These are phyloP conservation scores for Lamellibrachia luymesi DNA, from an alignment of 1,140 invertebrate genomes.

Conservation along the genomic window DNA sequence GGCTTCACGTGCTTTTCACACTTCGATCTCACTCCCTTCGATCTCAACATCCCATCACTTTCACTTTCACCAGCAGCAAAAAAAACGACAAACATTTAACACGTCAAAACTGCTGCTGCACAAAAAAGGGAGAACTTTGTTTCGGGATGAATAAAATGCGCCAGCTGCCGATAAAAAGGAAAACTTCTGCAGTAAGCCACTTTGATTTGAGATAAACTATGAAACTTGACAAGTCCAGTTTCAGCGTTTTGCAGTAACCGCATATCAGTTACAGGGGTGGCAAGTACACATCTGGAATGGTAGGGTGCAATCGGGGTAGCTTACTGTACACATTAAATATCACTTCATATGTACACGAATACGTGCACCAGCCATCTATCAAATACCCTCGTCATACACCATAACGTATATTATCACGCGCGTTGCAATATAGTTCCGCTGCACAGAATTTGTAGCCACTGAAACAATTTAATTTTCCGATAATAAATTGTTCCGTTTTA, in stretches of 20 bases:
- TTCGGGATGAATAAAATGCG: not conserved
- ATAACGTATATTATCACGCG: not conserved
- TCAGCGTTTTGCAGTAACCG: not conserved
- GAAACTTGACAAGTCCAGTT: not conserved
- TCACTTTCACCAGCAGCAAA: not conserved
- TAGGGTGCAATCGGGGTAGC: not conserved
- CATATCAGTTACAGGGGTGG: not conserved
- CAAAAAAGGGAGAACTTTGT: not conserved
- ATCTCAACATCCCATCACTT: not conserved
- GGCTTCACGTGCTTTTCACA: not conserved
- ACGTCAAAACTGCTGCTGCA: slow-evolving; percentile 3
- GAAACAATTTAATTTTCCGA: not conserved
- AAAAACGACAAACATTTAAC: slow-evolving; percentile 5
- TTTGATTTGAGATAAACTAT: not conserved
- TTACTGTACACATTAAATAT: not conserved
- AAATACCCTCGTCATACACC: not conserved
- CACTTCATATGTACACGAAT: not conserved
- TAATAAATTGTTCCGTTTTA: not conserved
- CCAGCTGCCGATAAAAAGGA: not conserved
- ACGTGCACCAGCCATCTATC: not conserved
- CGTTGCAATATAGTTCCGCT: not conserved
- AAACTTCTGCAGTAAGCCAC: not conserved
- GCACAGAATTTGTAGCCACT: not conserved
- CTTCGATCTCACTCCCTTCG: not conserved
- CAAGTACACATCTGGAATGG: not conserved